These are phyloP conservation scores for Aradus depressus DNA, from an alignment of 2,888 invertebrate genomes.

Conservation along the genomic window DNA sequence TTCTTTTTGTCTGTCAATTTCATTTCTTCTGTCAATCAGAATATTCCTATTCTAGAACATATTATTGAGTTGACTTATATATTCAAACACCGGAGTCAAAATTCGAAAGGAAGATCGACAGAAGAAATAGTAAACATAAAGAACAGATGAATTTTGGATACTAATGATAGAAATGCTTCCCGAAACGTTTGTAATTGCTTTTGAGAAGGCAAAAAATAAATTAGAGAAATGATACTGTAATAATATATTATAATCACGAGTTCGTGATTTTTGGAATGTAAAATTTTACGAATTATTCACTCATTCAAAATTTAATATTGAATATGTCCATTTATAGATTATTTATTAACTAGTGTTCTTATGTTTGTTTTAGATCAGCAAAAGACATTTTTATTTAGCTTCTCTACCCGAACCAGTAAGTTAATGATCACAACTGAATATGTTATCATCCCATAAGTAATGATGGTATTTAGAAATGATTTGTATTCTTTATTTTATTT, in stretches of 20 bases:
- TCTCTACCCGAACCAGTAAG: constrained; percentile 28
- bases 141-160: too few relatives aligned
- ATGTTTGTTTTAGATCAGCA: constrained; percentile 29
- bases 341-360: neutral
- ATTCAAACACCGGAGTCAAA: too few relatives aligned
- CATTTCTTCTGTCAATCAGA: too few relatives aligned
- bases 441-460: neutral
- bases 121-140: too few relatives aligned
- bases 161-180: too few relatives aligned
- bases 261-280: neutral
- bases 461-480: constrained; percentile 1
- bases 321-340: neutral
- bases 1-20: too few relatives aligned
- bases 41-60: too few relatives aligned
- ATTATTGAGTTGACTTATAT: too few relatives aligned
- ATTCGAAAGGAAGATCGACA: too few relatives aligned
- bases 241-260: neutral
- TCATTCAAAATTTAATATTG: neutral
- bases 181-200: neutral
- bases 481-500: too few relatives aligned
- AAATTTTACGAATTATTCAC: neutral
- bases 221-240: neutral
- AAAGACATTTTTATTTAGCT: constrained; percentile 32
- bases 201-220: constrained; percentile 1
- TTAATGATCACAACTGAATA: neutral